Conservation (phyloP, 1,140 invertebrate genomes). For the Aradophagus sp. region DNA sequence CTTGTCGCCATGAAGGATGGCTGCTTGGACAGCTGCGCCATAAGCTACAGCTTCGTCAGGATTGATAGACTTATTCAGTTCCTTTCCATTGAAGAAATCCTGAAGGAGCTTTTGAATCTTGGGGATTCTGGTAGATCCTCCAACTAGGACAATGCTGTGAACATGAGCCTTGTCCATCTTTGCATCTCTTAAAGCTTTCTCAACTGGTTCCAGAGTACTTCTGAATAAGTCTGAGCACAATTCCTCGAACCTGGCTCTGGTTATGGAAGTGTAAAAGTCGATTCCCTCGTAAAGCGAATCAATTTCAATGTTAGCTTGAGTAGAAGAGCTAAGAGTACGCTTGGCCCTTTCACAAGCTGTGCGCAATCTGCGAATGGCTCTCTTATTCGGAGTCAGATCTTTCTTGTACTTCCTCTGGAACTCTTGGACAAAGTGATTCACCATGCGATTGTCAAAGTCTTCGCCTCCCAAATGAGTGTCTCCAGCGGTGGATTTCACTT, state of each 20-base stretch:
- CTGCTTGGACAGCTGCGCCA: constrained; percentile 83
- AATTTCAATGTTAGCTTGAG: constrained; percentile 84
- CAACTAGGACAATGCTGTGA: constrained; percentile 78
- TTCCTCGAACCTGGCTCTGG: constrained; percentile 82
- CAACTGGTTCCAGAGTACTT: constrained; percentile 80
- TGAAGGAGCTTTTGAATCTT: constrained; percentile 77
- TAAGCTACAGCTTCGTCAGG: constrained; percentile 87
- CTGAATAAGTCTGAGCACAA: constrained; percentile 81
- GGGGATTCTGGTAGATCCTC: constrained; percentile 79
- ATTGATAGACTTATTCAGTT: constrained; percentile 82
- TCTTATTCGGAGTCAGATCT: constrained; percentile 78
- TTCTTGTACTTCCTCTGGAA: constrained; percentile 84
- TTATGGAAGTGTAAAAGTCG: constrained; percentile 84
- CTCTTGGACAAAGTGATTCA: constrained; percentile 81
- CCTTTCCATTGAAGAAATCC: constrained; percentile 82
- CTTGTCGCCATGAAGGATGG: constrained; percentile 77
- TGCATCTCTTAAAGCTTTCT: constrained; percentile 81
- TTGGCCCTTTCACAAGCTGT: constrained; percentile 89
- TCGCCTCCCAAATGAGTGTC: constrained; percentile 89
- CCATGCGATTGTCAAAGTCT: constrained; percentile 85
- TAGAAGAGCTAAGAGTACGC: constrained; percentile 83
- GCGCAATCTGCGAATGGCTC: constrained; percentile 82
- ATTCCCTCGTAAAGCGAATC: constrained; percentile 85
- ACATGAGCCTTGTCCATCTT: constrained; percentile 80
- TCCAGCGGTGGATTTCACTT: constrained; percentile 83